A percentile compares a stretch with the other conserved stretches of the same genome.
phyloP scores from a whole-genome alignment of 2,888 invertebrate species.

The Unio delphinus region DNA sequence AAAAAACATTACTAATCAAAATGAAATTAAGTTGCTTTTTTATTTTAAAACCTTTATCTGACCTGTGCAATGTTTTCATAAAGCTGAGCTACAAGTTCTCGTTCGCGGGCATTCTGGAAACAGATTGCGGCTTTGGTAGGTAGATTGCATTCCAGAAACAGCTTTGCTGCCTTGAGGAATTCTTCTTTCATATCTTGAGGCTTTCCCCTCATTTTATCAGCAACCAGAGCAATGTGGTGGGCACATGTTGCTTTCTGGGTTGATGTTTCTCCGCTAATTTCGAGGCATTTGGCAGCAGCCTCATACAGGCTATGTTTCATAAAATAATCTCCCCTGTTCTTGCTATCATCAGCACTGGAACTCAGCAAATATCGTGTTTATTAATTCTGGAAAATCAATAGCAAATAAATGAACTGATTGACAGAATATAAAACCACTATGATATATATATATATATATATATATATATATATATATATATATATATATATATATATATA shows the following conservation, averaged over 20 bases:
- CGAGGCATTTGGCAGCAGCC: conserved; percentile 55
- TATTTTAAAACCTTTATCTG: not conserved
- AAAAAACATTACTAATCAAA: too few relatives aligned
- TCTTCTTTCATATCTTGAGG: conserved; percentile 39
- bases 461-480: too few relatives aligned
- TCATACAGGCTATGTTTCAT: conserved; percentile 44
- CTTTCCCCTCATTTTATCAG: conserved; percentile 23
- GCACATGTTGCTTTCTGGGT: conserved; percentile 45
- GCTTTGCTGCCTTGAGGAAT: conserved; percentile 40
- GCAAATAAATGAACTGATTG: too few relatives aligned
- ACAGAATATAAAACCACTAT: too few relatives aligned
- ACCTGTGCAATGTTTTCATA: conserved; percentile 46
- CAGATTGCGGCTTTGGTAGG: conserved; percentile 35
- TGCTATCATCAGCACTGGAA: conserved; percentile 47
- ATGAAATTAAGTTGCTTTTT: too few relatives aligned
- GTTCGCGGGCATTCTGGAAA: conserved; percentile 39
- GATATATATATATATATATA: too few relatives aligned
- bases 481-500: too few relatives aligned
- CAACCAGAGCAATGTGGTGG: conserved; percentile 40
- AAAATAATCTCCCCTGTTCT: conserved; percentile 45
- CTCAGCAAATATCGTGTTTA: conserved; percentile 39
- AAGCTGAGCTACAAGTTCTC: conserved; percentile 30
- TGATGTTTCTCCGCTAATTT: conserved; percentile 22
- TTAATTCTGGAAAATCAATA: too few relatives aligned
- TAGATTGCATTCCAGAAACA: conserved; percentile 39